These are phyloP conservation scores for Apomyelois bistriatella DNA, from an alignment of 2,888 invertebrate species.

Conservation along the genomic window DNA sequence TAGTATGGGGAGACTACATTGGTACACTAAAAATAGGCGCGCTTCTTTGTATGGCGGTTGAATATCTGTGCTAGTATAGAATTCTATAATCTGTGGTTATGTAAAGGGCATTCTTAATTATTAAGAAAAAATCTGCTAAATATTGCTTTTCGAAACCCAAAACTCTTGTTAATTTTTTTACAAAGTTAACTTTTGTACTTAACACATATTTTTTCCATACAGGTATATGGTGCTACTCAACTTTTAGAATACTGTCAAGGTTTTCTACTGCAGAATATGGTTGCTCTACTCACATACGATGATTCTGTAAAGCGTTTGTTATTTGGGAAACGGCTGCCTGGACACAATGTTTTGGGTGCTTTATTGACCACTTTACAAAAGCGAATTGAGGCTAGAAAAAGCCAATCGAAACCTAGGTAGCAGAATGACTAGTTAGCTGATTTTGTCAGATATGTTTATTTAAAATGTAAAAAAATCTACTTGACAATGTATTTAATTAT, in stretches of 20 bases:
- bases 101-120: too few species aligned
- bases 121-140: too few species aligned
- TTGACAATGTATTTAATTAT: neutral
- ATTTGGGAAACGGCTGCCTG: slow-evolving; percentile 93
- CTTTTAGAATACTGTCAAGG: slow-evolving; percentile 94
- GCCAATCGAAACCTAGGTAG: slow-evolving; percentile 65
- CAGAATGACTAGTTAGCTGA: slow-evolving; percentile 21
- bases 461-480: slow-evolving; percentile 7
- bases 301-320: slow-evolving; percentile 93
- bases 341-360: slow-evolving; percentile 93
- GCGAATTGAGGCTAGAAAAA: slow-evolving; percentile 85
- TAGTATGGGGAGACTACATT: too few species aligned
- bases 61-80: too few species aligned
- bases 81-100: too few species aligned
- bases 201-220: slow-evolving; percentile 27
- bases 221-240: slow-evolving; percentile 93
- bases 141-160: too few species aligned
- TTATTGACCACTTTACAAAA: slow-evolving; percentile 89
- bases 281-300: slow-evolving; percentile 94
- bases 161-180: too few species aligned
- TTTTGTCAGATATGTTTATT: slow-evolving; percentile 8
- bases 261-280: slow-evolving; percentile 94
- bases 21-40: too few species aligned
- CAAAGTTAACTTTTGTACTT: too few species aligned
- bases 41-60: too few species aligned